Evolutionary conservation across 2,888 invertebrate species (phyloP).

Genomic region (Xanthia icteritia): DNA sequence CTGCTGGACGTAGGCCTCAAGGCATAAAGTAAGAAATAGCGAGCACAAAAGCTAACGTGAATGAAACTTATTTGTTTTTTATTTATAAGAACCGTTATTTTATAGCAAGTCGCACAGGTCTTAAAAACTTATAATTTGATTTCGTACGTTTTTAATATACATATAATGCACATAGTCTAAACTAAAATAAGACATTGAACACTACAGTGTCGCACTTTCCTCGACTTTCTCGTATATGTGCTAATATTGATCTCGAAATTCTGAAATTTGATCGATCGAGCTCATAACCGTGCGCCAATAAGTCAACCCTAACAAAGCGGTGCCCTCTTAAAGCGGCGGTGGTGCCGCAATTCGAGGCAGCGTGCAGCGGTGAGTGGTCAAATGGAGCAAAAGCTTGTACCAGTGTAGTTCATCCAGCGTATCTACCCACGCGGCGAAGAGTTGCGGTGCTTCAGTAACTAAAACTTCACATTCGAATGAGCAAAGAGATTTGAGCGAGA

Average conservation of each 20-base stretch:
- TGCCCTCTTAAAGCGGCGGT: neutral
- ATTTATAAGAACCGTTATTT: neutral
- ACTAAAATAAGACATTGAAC: constrained; percentile 1
- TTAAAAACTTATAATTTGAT: neutral
- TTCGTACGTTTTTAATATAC: neutral
- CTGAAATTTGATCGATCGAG: neutral
- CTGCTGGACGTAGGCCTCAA: neutral
- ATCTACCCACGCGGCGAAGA: neutral
- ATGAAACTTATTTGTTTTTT: neutral
- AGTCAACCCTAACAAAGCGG: neutral
- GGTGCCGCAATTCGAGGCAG: neutral
- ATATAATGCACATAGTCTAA: neutral
- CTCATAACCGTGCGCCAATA: neutral
- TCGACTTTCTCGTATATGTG: neutral
- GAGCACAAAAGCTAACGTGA: neutral
- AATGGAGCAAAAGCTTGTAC: neutral
- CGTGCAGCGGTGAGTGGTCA: neutral
- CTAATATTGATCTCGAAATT: neutral
- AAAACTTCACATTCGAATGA: neutral
- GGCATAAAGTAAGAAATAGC: neutral
- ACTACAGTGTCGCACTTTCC: neutral
- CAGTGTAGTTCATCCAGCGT: neutral
- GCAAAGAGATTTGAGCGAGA: too few relatives aligned
- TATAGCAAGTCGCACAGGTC: neutral
- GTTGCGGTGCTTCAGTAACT: neutral